Percentiles rank a stretch among this genome's conserved stretches.
Conservation (phyloP, 2,888 invertebrate genomes). For the Fragum whitleyi region DNA sequence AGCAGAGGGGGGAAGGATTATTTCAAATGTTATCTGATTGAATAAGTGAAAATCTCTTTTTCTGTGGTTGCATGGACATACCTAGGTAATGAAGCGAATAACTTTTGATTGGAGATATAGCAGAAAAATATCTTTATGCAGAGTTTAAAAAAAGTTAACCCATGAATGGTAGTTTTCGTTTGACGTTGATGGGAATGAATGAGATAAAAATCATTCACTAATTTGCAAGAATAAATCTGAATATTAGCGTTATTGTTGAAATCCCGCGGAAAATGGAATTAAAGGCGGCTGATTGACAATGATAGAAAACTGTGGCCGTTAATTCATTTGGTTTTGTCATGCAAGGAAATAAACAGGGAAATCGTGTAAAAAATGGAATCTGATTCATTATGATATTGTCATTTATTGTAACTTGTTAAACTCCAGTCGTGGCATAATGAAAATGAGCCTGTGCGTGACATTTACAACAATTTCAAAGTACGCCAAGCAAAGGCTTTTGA, state of each 20-base stretch:
- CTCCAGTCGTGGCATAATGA: not conserved
- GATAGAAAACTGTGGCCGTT: not conserved
- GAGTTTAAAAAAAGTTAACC: too few species aligned
- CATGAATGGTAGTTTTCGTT: too few species aligned
- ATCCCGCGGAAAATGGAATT: conserved; percentile 12
- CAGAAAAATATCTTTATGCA: too few species aligned
- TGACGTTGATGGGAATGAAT: not conserved
- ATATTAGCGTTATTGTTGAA: conserved; percentile 14
- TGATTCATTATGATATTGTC: conserved; percentile 3
- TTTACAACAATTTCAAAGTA: too few species aligned
- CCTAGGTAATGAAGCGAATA: too few species aligned
- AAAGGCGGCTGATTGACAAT: conserved; percentile 2
- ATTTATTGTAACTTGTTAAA: conserved; percentile 12
- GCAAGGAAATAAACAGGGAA: conserved; percentile 23
- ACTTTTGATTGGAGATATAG: too few species aligned
- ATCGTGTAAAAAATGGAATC: conserved; percentile 7
- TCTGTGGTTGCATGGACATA: too few species aligned
- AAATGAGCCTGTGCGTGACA: too few species aligned
- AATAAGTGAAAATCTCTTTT: too few species aligned
- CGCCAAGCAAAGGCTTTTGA: too few species aligned
- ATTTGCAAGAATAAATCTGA: conserved; percentile 16
- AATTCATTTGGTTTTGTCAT: conserved; percentile 16
- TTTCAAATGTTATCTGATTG: too few species aligned
- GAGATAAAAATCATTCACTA: not conserved
- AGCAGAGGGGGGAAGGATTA: too few species aligned